Evolutionary conservation across 2,797 vertebrate genomes (phyloP).

Genomic region (Liparis tanakae): DNA sequence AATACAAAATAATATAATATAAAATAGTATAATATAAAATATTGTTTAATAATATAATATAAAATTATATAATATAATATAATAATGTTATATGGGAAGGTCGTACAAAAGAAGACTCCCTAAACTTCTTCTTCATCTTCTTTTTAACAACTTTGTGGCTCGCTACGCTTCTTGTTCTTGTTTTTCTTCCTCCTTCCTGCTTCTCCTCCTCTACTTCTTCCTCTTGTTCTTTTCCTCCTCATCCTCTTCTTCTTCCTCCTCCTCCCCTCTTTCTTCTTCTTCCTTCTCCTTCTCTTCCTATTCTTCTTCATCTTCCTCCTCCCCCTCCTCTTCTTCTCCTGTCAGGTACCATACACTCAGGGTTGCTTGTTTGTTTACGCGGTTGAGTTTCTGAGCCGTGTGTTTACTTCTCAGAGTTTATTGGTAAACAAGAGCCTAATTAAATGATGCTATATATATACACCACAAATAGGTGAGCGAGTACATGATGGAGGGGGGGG

Average conservation of each 20-base stretch:
- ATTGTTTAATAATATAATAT: too few species aligned
- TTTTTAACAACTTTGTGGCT: constrained; percentile 18
- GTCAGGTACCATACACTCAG: constrained; percentile 5
- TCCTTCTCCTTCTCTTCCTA: too few species aligned
- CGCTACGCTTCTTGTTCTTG: not conserved
- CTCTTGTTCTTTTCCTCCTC: too few species aligned
- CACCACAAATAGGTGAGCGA: constrained; percentile 56
- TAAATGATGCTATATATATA: constrained; percentile 28
- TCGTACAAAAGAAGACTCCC: not conserved
- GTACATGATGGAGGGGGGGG: constrained; percentile 33
- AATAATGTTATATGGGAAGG: not conserved
- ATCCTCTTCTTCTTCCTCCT: too few species aligned
- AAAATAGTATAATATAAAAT: too few species aligned
- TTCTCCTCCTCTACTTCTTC: not conserved
- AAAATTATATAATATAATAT: too few species aligned
- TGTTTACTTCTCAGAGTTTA: constrained; percentile 19
- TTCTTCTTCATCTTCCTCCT: too few species aligned
- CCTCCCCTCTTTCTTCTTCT: too few species aligned
- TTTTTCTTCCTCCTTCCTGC: not conserved
- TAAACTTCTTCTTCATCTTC: constrained; percentile 13
- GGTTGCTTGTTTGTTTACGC: constrained; percentile 18
- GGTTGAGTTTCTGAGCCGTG: constrained; percentile 15
- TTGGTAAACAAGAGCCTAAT: constrained; percentile 66
- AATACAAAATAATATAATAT: too few species aligned
- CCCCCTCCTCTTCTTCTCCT: constrained; percentile 1